Conservation (phyloP, 2,113 vertebrate genomes). For the Microtus oregoni region DNA sequence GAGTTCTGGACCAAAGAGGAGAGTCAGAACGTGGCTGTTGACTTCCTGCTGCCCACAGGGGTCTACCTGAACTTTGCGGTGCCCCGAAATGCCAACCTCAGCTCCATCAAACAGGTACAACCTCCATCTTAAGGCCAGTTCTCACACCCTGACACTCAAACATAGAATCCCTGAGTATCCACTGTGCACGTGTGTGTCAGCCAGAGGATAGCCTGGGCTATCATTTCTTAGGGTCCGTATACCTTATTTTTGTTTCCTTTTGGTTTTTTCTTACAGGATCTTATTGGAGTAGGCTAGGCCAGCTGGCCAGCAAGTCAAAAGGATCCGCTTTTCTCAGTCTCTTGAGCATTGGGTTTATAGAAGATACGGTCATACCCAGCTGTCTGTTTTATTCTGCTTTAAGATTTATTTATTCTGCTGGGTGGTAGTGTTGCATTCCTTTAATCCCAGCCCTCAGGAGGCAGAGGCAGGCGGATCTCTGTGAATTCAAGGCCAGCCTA, state of each 20-base stretch:
- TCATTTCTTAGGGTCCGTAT: neutral
- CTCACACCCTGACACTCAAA: too few relatives aligned
- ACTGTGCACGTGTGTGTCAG: neutral
- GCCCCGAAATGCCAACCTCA: conserved; percentile 93
- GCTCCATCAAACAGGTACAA: conserved; percentile 94
- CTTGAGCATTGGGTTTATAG: neutral
- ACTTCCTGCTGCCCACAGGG: conserved; percentile 97
- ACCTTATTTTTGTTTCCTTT: too few relatives aligned
- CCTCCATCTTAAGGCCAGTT: fast-evolving
- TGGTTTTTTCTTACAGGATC: too few relatives aligned
- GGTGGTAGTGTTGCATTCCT: neutral
- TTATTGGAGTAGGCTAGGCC: neutral
- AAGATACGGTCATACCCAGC: too few relatives aligned
- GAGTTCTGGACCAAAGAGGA: conserved; percentile 96
- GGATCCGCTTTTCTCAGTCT: neutral
- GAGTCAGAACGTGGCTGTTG: conserved; percentile 91
- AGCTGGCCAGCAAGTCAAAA: neutral
- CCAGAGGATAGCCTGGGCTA: neutral
- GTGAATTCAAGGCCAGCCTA: neutral
- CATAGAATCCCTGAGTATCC: too few relatives aligned
- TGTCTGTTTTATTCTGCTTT: neutral
- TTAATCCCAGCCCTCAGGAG: neutral
- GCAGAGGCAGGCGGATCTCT: neutral
- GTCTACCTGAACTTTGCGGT: conserved; percentile 96
- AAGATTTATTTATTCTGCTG: neutral